Evolutionary conservation across 2,113 vertebrate species (phyloP), one percentile per base, ranked within the genome.

Genomic region (Pelodiscus sinensis): DNA sequence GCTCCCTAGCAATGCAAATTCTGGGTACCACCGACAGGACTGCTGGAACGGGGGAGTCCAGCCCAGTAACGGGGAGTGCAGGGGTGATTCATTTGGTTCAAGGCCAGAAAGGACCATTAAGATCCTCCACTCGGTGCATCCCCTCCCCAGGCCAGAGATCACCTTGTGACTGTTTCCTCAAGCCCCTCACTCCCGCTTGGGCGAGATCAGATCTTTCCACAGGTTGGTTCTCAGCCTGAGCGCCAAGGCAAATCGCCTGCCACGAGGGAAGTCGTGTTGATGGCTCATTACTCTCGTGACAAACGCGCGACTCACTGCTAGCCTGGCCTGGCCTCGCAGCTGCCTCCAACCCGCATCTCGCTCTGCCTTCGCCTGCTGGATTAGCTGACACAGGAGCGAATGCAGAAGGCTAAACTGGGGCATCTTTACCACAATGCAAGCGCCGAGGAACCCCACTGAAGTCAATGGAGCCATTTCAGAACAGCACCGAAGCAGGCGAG

Each of bases 141-240:
- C 31, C 14, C 0, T 38, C 14, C 0, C 12, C 58, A 0, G 14
- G 15, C 56, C 52, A 31, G 57, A 57, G 25, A 86, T 31, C 79
- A 79, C 1, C 79, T 5, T n/a, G 22, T 58, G 79, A 75, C 12
- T 2, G 9, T n/a, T 1, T 2, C 19, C 22, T 2, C 55, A 38
- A 62, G 9, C 31, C 58, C 8, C 4, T 0, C 0, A 1, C 55
- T n/a, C 1, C 24, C 25, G 27, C 2, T 18, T 27, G 3, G 81
- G 86, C 71, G 94, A 16, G 38, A 35, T 81, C 79, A 79, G 62
- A 65, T 27, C 38, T 27, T 75, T 44, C 44, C 21, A 10, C 18
- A 24, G 21, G 44, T 19, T 44, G 22, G 35, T 24, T 24, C 9
- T 22, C 38, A 75, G 24, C n/a, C 71, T 75, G 3, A 7, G 11